Base-by-base conservation (phyloP, 2,888 invertebrate genomes). In the Hyposoter didymator region DNA sequence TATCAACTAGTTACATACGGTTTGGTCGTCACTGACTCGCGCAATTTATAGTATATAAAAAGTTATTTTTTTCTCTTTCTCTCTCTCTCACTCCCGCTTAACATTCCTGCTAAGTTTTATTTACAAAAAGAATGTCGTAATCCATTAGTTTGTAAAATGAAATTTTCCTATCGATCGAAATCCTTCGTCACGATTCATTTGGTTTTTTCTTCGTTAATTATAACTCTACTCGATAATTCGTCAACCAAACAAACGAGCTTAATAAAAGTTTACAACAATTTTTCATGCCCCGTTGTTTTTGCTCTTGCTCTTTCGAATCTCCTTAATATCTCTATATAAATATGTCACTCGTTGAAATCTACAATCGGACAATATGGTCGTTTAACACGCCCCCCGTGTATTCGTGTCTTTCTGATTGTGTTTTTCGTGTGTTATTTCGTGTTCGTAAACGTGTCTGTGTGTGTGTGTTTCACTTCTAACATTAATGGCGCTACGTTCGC, bases 21-120 rank as follows among this genome's bases (percentile, higher is more conserved):
- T 84, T 74, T 87, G 84, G 88, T 83, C 75, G 85, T 81, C 85
- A 82, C 81, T 84, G 84, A 86, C 84, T 81, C 80, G 80, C 82
- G 84, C 82, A 81, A 87, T 86, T 85, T 86, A 84, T 88, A 84
- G 81, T 84, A 82, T 88, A 84, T 87, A 87, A 88, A 87, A 88
- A 87, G 76, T 87, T 78, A 14, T 84, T 55, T 83, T 62, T 75
- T 80, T 86, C 82, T 87, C 83, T 73, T 82, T 87, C 84, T 74
- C 76, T 82, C 76, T 82, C 69, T 85, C 84, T 78, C 78, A 76
- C 75, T 76, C 45, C 32, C 74, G 52, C 64, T 73, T 85, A 17
- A 84, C 86, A 69, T 85, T 87, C 82, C 84, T 74, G 80, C 80
- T 83, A 82, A 88, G 78, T 62, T 67, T 74, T 88, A 87, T 88